Percentiles rank a stretch among this genome's conserved stretches.
Conservation (phyloP, 1,140 invertebrate genomes). For the Ceratina japonica region DNA sequence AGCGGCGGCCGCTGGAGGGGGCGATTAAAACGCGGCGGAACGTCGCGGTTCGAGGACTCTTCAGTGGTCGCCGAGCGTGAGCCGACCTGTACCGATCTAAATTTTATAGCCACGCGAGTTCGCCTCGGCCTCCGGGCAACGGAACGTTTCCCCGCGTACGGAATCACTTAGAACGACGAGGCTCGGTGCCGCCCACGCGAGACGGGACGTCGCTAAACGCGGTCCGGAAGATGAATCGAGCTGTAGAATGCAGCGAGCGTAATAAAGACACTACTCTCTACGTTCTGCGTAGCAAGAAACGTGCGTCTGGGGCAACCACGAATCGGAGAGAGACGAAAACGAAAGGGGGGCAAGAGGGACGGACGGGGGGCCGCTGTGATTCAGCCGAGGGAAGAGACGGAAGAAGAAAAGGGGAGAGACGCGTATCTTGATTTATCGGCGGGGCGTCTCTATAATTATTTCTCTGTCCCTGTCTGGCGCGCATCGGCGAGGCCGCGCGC, state of each 20-base stretch:
- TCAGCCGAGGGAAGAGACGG: constrained; percentile 12
- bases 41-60: not conserved
- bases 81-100: not conserved
- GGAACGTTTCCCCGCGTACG: constrained; percentile 21
- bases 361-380: constrained; percentile 25
- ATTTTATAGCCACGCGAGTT: constrained; percentile 3
- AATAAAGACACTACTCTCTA: constrained; percentile 72
- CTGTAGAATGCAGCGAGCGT: constrained; percentile 68
- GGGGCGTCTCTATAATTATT: constrained; percentile 79
- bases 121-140: not conserved
- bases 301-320: constrained; percentile 57
- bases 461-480: constrained; percentile 69
- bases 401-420: constrained; percentile 28
- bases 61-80: not conserved
- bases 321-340: constrained; percentile 21
- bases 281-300: constrained; percentile 68
- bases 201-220: not conserved
- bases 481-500: constrained; percentile 40
- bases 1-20: too few species aligned
- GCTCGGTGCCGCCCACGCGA: constrained; percentile 34
- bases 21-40: not conserved
- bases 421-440: constrained; percentile 76
- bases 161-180: constrained; percentile 43
- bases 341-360: constrained; percentile 13
- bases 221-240: constrained; percentile 58